Percentiles rank a stretch among this genome's conserved stretches.
Evolutionary conservation across 2,113 vertebrate species (phyloP).

Genomic region (Myrmecophaga tridactyla): DNA sequence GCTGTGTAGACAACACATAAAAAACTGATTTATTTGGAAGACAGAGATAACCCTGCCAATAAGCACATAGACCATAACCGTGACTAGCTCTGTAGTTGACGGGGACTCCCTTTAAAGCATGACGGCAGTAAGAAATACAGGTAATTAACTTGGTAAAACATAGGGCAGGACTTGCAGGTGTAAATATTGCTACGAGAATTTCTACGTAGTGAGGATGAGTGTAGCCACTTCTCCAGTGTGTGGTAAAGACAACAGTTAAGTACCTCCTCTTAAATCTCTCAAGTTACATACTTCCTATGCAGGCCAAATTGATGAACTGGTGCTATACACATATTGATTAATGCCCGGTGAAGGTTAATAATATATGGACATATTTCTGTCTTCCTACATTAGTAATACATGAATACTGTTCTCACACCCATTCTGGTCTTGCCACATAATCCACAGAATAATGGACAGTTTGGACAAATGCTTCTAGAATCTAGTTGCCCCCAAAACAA

Average conservation of each 20-base stretch:
- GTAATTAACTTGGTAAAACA: background rate
- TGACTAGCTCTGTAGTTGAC: background rate
- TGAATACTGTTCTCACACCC: background rate
- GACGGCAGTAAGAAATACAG: background rate
- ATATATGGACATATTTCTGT: conserved; percentile 25
- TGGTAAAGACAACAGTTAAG: background rate
- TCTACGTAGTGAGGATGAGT: background rate
- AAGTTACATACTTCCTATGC: background rate
- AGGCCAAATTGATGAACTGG: background rate
- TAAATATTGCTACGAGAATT: background rate
- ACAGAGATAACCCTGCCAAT: background rate
- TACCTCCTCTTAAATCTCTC: background rate
- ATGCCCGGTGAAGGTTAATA: conserved; percentile 34
- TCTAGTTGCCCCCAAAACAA: conserved; percentile 11
- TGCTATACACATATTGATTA: background rate
- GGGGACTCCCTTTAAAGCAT: background rate
- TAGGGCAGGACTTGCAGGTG: background rate
- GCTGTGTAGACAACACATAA: background rate
- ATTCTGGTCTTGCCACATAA: background rate
- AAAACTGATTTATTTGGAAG: background rate
- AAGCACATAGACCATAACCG: background rate
- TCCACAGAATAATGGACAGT: conserved; percentile 31
- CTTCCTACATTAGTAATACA: conserved; percentile 40
- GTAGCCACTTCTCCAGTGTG: background rate
- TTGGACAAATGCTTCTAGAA: conserved; percentile 12